phyloP scores from a whole-genome alignment of 2,888 invertebrate species.

The Mythimna impura region DNA sequence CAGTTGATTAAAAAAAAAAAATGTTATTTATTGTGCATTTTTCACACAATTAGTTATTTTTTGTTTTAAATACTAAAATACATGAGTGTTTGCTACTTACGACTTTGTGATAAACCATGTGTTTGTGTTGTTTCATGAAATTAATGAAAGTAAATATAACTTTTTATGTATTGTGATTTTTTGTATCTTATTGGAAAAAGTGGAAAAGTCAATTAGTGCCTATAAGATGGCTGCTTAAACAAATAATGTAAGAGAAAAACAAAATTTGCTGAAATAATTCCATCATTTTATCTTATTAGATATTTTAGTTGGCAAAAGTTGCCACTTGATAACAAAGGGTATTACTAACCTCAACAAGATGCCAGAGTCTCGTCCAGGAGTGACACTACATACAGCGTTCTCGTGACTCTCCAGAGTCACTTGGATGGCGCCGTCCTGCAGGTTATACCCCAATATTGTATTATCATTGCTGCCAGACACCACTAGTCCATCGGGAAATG shows the following conservation, averaged over 20 bases:
- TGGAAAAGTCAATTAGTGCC: too few species aligned
- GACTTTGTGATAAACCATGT: neutral
- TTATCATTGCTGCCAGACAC: constrained; percentile 97
- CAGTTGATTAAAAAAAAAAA: too few species aligned
- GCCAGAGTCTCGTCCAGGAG: constrained; percentile 82
- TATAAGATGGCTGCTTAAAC: neutral
- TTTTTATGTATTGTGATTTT: neutral
- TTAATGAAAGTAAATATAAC: neutral
- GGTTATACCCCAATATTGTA: constrained; percentile 94
- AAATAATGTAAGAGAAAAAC: neutral
- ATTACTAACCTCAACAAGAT: constrained; percentile 81
- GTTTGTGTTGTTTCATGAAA: neutral
- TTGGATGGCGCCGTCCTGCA: constrained; percentile 92
- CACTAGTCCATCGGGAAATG: constrained; percentile 94
- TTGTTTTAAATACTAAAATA: neutral
- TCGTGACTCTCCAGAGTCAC: constrained; percentile 94
- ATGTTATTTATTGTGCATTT: neutral
- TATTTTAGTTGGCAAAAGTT: neutral
- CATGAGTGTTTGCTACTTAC: neutral
- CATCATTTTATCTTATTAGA: too few species aligned
- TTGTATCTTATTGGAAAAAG: too few species aligned
- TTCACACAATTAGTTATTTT: neutral
- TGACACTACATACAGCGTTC: constrained; percentile 92
- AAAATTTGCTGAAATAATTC: neutral
- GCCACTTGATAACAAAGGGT: constrained; percentile 33